These are phyloP conservation scores for Halocaridina rubra DNA, from an alignment of 2,888 invertebrate genomes.

Conservation along the genomic window DNA sequence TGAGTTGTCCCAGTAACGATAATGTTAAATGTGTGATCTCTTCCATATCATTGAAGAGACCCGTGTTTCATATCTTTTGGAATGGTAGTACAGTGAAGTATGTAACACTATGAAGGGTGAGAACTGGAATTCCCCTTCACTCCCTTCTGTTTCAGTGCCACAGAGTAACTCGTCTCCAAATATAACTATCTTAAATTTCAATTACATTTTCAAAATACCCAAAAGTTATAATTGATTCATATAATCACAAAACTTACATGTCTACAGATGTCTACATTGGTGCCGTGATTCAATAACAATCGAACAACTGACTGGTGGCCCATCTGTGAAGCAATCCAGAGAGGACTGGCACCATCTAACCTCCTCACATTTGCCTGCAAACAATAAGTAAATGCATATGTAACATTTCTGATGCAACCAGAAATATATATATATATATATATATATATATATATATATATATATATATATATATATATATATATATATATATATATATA, in stretches of 20 bases:
- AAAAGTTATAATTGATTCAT: too few relatives aligned
- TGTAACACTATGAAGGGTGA: too few relatives aligned
- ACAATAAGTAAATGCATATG: background rate
- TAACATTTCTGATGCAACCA: background rate
- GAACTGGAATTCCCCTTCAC: too few relatives aligned
- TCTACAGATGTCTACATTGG: constrained; percentile 81
- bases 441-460: background rate
- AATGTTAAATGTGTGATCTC: too few relatives aligned
- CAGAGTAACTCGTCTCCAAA: too few relatives aligned
- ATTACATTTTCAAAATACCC: too few relatives aligned
- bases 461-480: background rate
- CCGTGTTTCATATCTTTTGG: too few relatives aligned
- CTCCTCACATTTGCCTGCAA: constrained; percentile 62
- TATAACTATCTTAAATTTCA: too few relatives aligned
- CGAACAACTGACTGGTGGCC: constrained; percentile 86
- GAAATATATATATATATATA: background rate
- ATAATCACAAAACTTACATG: constrained; percentile 81
- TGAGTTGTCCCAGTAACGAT: too few relatives aligned
- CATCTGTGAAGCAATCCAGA: constrained; percentile 97
- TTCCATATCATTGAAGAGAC: too few relatives aligned
- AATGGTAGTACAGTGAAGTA: too few relatives aligned
- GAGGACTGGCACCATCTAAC: constrained; percentile 76
- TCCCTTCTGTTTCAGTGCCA: too few relatives aligned
- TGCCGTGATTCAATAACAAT: constrained; percentile 81
- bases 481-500: background rate